phyloP scores from a whole-genome alignment of 2,113 vertebrate species.

The Columba janthina region DNA sequence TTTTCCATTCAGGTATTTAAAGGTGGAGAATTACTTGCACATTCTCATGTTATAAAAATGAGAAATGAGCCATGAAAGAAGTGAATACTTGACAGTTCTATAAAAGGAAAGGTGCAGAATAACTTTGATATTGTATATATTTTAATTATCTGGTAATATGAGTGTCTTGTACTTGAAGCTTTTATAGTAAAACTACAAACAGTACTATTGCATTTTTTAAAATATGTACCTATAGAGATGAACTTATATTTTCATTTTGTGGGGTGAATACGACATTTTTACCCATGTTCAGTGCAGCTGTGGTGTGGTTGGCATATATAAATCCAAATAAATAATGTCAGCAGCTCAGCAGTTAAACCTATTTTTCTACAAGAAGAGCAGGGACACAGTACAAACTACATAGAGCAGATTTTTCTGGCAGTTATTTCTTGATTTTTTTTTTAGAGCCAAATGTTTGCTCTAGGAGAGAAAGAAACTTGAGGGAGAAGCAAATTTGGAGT shows the following conservation, averaged over 20 bases:
- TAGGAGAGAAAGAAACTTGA: slow-evolving; percentile 44
- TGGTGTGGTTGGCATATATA: neutral
- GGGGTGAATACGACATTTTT: neutral
- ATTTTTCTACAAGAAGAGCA: neutral
- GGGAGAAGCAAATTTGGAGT: slow-evolving; percentile 21
- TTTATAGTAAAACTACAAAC: neutral
- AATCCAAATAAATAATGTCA: neutral
- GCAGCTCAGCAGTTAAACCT: slow-evolving; percentile 1
- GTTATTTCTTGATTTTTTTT: neutral
- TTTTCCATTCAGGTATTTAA: slow-evolving; percentile 49
- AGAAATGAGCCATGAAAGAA: slow-evolving; percentile 48
- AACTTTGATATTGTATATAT: slow-evolving; percentile 54
- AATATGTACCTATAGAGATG: neutral
- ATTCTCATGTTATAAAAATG: slow-evolving; percentile 49
- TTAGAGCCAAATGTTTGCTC: slow-evolving; percentile 38
- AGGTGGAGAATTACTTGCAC: slow-evolving; percentile 39
- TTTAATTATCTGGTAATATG: slow-evolving; percentile 7
- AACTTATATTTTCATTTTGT: neutral
- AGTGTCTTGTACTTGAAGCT: neutral
- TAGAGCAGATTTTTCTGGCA: slow-evolving; percentile 19
- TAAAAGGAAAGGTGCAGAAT: slow-evolving; percentile 39
- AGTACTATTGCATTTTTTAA: neutral
- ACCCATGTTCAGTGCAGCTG: neutral
- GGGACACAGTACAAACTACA: neutral
- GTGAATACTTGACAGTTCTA: slow-evolving; percentile 65